Conservation (phyloP, 2,113 vertebrate species). For the Steatornis caripensis region DNA sequence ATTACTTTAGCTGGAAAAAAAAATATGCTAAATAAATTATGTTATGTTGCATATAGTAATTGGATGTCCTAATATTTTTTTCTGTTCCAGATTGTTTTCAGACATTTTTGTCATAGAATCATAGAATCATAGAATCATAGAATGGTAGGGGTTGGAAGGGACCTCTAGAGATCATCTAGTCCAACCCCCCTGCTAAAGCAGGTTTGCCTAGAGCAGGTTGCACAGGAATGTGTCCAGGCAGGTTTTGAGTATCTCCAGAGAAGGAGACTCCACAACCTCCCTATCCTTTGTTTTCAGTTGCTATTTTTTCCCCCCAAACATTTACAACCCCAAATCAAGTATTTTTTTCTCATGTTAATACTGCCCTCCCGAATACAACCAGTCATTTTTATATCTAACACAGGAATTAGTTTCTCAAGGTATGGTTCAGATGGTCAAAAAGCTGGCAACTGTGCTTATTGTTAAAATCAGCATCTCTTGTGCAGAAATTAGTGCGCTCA, state of each 20-base stretch:
- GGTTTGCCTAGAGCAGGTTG: too few relatives aligned
- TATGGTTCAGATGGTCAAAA: conserved; percentile 41
- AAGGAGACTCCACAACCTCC: too few relatives aligned
- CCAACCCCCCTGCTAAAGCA: too few relatives aligned
- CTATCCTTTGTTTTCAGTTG: conserved; percentile 10
- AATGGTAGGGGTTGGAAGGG: too few relatives aligned
- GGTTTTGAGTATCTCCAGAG: too few relatives aligned
- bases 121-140: too few relatives aligned
- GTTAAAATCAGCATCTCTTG: conserved; percentile 28
- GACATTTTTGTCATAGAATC: neutral
- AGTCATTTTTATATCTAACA: conserved; percentile 28
- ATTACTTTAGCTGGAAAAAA: neutral
- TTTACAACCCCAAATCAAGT: conserved; percentile 12
- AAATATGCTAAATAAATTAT: neutral
- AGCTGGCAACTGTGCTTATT: conserved; percentile 7
- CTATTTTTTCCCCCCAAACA: neutral
- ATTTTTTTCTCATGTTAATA: conserved; percentile 43
- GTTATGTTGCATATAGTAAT: neutral
- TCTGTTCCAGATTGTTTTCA: neutral
- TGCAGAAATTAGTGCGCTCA: neutral
- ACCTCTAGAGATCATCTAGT: too few relatives aligned
- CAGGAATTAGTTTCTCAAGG: conserved; percentile 53
- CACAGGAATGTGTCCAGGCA: too few relatives aligned
- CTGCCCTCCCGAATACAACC: neutral
- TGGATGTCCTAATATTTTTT: neutral